Conservation (phyloP, 1,140 invertebrate genomes). For the Cheumatopsyche charites region DNA sequence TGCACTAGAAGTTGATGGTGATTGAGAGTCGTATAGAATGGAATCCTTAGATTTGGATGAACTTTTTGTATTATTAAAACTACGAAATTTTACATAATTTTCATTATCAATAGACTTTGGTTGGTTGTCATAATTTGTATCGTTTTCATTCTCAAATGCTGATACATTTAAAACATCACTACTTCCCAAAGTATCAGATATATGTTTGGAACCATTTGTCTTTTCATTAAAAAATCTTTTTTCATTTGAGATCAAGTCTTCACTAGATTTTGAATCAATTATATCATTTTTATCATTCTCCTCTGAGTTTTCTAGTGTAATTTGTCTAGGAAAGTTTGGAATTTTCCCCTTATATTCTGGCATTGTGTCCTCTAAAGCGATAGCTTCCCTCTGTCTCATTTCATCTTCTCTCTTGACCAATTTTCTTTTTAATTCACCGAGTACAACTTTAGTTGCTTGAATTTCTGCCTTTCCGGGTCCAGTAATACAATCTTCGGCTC, state of each 20-base stretch:
- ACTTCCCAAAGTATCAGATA: no score
- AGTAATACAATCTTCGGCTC: conserved; percentile 35
- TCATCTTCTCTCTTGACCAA: conserved; percentile 57
- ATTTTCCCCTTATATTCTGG: conserved; percentile 53
- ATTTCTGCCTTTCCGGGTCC: conserved; percentile 42
- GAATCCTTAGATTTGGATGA: conserved; percentile 32
- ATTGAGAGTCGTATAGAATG: neutral
- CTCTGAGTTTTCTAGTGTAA: conserved; percentile 30
- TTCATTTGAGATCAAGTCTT: no score
- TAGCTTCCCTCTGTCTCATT: conserved; percentile 58
- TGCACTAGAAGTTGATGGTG: neutral
- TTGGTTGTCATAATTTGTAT: no score
- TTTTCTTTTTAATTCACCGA: conserved; percentile 54
- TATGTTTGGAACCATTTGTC: no score
- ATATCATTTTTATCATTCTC: no score
- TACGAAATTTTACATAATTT: no score
- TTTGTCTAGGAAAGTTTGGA: conserved; percentile 59
- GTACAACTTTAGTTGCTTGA: conserved; percentile 35
- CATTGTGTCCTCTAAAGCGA: conserved; percentile 58
- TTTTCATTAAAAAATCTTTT: no score
- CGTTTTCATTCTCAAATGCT: conserved; percentile 12
- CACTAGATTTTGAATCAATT: no score
- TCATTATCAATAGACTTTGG: no score
- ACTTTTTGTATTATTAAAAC: conserved; percentile 25
- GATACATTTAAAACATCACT: no score